Percentiles rank a stretch among this genome's conserved stretches.
Evolutionary conservation across 2,113 vertebrate genomes (phyloP).

Genomic region (Irena cyanogastra): DNA sequence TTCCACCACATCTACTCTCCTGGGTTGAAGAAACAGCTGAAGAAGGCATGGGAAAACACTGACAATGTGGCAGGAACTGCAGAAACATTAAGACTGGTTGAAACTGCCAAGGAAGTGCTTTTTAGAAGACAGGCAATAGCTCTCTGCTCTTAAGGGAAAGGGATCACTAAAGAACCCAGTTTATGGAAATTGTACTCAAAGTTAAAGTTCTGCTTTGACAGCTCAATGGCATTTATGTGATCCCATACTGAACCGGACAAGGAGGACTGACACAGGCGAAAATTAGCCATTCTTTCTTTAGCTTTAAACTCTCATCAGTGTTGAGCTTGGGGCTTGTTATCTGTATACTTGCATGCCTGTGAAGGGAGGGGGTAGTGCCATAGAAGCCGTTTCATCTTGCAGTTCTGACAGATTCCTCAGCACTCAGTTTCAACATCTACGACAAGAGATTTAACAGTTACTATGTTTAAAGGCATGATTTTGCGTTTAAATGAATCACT

Average conservation of each 20-base stretch:
- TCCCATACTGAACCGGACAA: background rate
- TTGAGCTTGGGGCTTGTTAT: background rate
- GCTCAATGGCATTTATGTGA: background rate
- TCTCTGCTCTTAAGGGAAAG: background rate
- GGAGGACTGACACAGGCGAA: background rate
- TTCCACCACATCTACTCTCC: background rate
- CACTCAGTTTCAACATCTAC: background rate
- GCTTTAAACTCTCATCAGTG: background rate
- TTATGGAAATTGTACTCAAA: background rate
- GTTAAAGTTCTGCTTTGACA: background rate
- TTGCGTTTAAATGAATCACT: background rate
- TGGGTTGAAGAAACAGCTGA: background rate
- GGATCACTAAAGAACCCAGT: background rate
- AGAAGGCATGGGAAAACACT: background rate
- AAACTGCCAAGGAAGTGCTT: background rate
- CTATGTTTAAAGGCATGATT: background rate
- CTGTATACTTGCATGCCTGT: too few relatives aligned
- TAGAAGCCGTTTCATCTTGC: background rate
- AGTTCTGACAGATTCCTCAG: background rate
- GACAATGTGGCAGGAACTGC: accelerated
- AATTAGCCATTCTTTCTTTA: background rate
- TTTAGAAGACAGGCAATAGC: background rate
- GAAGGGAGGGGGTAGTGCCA: background rate
- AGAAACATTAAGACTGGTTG: background rate
- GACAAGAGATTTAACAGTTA: background rate